phyloP scores from a whole-genome alignment of 2,888 invertebrate species.

The Synergus japonicus region DNA sequence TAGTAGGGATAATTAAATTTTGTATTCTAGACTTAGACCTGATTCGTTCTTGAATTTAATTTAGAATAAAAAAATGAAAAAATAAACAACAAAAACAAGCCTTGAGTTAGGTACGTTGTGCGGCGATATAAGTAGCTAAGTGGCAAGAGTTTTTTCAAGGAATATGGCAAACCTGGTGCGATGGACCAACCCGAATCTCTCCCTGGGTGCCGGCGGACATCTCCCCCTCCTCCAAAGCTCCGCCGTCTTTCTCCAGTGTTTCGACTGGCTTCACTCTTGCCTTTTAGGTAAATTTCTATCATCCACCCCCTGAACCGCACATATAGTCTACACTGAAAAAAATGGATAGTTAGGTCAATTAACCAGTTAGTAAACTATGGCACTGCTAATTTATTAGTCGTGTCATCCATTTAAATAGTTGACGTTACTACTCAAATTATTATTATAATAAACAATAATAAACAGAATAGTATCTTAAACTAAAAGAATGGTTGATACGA shows the following conservation, averaged over 20 bases:
- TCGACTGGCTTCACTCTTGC: conserved; percentile 74
- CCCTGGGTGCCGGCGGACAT: conserved; percentile 84
- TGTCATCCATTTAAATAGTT: too few species aligned
- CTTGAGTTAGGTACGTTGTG: conserved; percentile 71
- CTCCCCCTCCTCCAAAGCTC: conserved; percentile 77
- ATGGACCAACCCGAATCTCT: conserved; percentile 88
- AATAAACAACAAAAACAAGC: conserved; percentile 61
- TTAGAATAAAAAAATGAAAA: conserved; percentile 21
- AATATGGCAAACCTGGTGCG: conserved; percentile 83
- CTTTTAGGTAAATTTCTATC: conserved; percentile 75
- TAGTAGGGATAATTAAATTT: background rate
- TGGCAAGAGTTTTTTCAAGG: conserved; percentile 70
- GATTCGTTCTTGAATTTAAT: background rate
- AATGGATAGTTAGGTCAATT: too few species aligned
- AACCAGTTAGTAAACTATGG: too few species aligned
- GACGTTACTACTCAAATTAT: too few species aligned
- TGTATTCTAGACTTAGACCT: background rate
- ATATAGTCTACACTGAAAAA: conserved; percentile 57
- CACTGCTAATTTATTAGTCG: too few species aligned
- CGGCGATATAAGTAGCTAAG: conserved; percentile 69
- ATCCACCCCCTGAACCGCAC: conserved; percentile 74
- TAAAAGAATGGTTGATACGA: too few species aligned
- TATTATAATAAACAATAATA: too few species aligned
- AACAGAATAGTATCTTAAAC: too few species aligned
- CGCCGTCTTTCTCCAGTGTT: conserved; percentile 77